Evolutionary conservation across 1,140 invertebrate species (phyloP).

Genomic region (Caligus rogercresseyi): DNA sequence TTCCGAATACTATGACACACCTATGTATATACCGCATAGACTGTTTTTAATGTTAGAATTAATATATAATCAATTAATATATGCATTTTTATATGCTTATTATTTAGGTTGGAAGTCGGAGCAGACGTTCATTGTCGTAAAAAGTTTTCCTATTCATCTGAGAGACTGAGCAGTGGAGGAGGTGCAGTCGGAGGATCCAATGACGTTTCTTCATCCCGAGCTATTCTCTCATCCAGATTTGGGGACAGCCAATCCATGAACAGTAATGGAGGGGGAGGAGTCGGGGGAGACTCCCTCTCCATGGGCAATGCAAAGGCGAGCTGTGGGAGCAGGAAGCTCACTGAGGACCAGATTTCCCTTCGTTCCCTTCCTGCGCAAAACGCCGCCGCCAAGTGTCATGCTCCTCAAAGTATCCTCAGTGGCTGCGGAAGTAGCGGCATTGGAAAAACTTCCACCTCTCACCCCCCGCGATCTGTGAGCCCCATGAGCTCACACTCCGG

Average conservation of each 20-base stretch:
- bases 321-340: neutral
- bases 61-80: neutral
- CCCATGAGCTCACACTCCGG: neutral
- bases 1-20: no score
- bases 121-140: conserved; percentile 51
- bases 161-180: conserved; percentile 8
- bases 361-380: neutral
- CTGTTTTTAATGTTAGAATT: neutral
- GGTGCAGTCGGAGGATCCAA: neutral
- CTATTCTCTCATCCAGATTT: conserved; percentile 36
- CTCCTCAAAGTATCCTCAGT: no score
- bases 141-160: conserved; percentile 30
- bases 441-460: neutral
- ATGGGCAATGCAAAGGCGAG: neutral
- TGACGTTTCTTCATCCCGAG: conserved; percentile 26
- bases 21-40: no score
- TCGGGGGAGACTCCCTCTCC: conserved; percentile 20
- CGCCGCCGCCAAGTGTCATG: no score
- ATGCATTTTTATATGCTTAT: neutral
- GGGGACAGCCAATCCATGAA: conserved; percentile 25
- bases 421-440: neutral
- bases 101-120: conserved; percentile 47
- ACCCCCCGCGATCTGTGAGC: neutral
- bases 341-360: conserved; percentile 5
- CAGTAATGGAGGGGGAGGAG: conserved; percentile 33